phyloP scores from a whole-genome alignment of 2,888 invertebrate species.

The Melipona beecheii region DNA sequence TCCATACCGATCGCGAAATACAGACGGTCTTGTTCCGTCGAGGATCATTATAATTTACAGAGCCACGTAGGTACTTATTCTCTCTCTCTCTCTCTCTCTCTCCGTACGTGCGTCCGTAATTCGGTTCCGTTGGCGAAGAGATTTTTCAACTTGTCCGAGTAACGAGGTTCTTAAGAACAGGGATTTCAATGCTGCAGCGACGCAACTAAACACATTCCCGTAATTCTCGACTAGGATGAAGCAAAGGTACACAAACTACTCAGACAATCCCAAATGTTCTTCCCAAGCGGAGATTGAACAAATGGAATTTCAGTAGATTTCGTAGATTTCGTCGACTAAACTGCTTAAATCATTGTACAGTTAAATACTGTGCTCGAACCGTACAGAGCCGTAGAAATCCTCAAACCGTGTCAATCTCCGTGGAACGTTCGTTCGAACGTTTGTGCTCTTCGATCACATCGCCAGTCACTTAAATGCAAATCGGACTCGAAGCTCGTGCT shows the following conservation, averaged over 20 bases:
- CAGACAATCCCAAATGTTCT: no score
- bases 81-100: no score
- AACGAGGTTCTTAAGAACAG: neutral
- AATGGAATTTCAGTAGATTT: no score
- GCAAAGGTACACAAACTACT: no score
- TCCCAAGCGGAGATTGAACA: no score
- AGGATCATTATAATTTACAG: constrained; percentile 3
- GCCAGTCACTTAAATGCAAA: neutral
- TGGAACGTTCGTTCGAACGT: neutral
- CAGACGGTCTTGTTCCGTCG: neutral
- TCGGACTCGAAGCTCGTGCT: neutral
- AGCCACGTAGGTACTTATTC: neutral
- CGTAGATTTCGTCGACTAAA: no score
- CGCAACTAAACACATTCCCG: neutral
- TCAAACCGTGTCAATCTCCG: neutral
- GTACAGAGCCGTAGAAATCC: no score
- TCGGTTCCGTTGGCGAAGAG: no score
- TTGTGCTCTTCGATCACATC: no score
- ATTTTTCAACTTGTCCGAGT: neutral
- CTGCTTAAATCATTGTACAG: no score
- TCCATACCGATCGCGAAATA: constrained; percentile 1
- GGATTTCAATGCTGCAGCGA: neutral
- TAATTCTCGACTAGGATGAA: neutral
- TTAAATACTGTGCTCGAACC: no score
- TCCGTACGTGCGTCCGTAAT: no score